Evolutionary conservation across 1,140 invertebrate species (phyloP).

Genomic region (Aphidius gifuensis): DNA sequence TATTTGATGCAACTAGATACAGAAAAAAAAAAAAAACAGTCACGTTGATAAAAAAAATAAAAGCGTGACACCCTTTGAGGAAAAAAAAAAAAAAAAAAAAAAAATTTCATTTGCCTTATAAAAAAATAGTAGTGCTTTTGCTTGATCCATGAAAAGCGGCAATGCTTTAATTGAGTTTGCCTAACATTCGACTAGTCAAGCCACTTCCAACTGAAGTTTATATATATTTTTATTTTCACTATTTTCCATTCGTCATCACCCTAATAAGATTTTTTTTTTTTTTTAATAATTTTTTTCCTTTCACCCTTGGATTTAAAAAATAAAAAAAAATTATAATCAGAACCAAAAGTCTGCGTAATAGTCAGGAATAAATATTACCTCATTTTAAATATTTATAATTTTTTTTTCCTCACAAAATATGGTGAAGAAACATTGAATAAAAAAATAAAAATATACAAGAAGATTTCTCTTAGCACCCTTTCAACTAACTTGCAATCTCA

Average conservation of each 20-base stretch:
- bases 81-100: no score
- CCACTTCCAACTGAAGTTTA: constrained; percentile 19
- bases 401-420: background rate
- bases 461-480: background rate
- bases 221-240: constrained; percentile 9
- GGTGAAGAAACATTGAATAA: background rate
- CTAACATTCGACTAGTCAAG: constrained; percentile 19
- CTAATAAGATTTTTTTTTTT: background rate
- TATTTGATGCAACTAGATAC: no score
- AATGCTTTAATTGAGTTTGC: constrained; percentile 32
- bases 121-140: constrained; percentile 15
- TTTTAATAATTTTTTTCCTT: background rate
- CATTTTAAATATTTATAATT: constrained; percentile 12
- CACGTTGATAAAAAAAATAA: no score
- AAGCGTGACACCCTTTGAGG: no score
- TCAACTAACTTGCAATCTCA: constrained; percentile 10
- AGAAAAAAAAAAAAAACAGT: no score
- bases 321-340: background rate
- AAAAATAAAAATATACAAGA: background rate
- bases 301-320: no score
- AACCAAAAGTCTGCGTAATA: constrained; percentile 6
- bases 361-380: constrained; percentile 29
- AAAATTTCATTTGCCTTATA: constrained; percentile 10
- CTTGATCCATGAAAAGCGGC: constrained; percentile 15
- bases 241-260: background rate